Base-by-base conservation (phyloP, 2,797 vertebrate species). In the Myoxocephalus aenaeus region DNA sequence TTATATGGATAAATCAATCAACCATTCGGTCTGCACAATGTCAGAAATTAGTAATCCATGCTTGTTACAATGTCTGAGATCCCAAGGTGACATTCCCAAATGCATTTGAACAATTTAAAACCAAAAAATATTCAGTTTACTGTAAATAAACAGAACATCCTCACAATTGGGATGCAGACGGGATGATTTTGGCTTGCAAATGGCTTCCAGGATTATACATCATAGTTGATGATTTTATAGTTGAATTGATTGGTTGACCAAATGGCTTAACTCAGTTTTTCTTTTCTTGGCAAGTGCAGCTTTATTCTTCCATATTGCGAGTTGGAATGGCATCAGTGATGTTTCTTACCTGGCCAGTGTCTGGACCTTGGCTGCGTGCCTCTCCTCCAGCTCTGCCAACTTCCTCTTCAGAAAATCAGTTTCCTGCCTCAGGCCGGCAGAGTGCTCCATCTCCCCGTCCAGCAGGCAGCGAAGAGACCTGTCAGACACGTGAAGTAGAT, bases 361-460 rank as follows among this genome's bases (percentile, higher is more conserved):
- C 80, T 99, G 98, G 75, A 97, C 95, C 92, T 98, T 99, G 0
- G 79, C 95, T 1, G 91, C 75, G 14, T 99, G 97, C 82, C 97
- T 91, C 80, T 99, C 98, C 79, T 99, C 98, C 85, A 97, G 96
- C 64, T 99, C 98, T 0, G 95, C 91, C 84, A 93, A 88, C 79
- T 96, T 97, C 94, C 89, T 96, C 72, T 96, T 97, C 92, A 97
- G 93, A 87, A 87, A 81, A 76, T 99, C 97, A 0, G 96, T 90
- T 81, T 99, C 98, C 84, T 97, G 97, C 84, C 98, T 96, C 56
- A 99, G 95, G 0, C 89, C 95, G 0, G 98, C 96, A 0, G 98
- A 99, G 88, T 98, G 98, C 78, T 99, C 98, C 98, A 99, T 99
- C 95, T 99, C 98, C 4, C 96, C 96, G 1, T 99, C 98, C 67